Evolutionary conservation across 2,888 invertebrate species (phyloP).

Genomic region (Lordiphosa fenestrarum): DNA sequence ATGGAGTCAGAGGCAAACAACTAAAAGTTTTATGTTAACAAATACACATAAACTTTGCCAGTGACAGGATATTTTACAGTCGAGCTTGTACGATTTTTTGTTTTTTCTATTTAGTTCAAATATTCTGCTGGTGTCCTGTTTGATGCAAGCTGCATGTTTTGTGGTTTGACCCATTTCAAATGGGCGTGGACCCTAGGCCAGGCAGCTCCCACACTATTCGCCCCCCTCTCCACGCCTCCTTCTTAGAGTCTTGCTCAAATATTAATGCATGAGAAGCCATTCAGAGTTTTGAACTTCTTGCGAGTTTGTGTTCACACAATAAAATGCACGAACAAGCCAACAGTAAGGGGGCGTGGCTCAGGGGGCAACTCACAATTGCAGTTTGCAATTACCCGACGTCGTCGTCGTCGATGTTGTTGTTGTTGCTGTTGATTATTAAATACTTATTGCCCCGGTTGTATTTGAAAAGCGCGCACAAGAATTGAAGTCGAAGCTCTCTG

Average conservation of each 20-base stretch:
- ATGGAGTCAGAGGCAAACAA: no score
- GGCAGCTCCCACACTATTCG: constrained; percentile 43
- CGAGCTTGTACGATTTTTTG: neutral
- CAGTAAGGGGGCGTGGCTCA: constrained; percentile 5
- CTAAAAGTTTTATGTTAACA: no score
- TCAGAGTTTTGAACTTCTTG: constrained; percentile 63
- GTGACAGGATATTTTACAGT: no score
- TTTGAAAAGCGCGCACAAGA: constrained; percentile 62
- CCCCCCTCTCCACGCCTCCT: neutral
- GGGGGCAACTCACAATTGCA: constrained; percentile 35
- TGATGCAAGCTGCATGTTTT: constrained; percentile 46
- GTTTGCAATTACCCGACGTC: constrained; percentile 46
- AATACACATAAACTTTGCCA: constrained; percentile 12
- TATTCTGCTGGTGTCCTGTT: constrained; percentile 39
- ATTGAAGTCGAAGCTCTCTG: constrained; percentile 38
- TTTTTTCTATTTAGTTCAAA: constrained; percentile 49
- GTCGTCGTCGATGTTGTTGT: constrained; percentile 31
- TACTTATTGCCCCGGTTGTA: constrained; percentile 47
- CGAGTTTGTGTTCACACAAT: constrained; percentile 59
- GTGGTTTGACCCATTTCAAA: constrained; percentile 62
- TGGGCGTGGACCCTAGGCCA: constrained; percentile 37
- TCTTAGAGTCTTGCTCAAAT: constrained; percentile 26
- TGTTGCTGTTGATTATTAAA: constrained; percentile 59
- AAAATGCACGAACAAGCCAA: constrained; percentile 50
- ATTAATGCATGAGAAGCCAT: constrained; percentile 66